phyloP scores from a whole-genome alignment of 1,140 invertebrate genomes.

The Lasioglossum albipes region DNA sequence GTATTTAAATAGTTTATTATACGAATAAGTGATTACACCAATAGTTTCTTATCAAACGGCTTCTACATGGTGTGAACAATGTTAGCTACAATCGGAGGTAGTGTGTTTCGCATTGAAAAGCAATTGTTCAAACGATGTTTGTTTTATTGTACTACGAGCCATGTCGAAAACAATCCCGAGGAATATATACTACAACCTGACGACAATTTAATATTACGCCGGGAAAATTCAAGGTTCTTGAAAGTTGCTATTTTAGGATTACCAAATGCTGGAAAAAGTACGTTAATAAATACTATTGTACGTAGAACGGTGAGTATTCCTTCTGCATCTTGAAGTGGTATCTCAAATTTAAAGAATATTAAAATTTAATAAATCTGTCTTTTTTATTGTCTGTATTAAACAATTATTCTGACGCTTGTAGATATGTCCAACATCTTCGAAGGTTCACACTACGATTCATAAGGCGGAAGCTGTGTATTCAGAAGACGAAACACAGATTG shows the following conservation, averaged over 20 bases:
- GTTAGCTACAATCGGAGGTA: slow-evolving; percentile 19
- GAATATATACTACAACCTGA: background rate
- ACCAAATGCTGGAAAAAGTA: slow-evolving; percentile 97
- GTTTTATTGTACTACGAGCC: background rate
- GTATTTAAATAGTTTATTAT: too few species aligned
- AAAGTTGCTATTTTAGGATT: slow-evolving; percentile 93
- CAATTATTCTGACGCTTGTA: slow-evolving; percentile 68
- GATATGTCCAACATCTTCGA: slow-evolving; percentile 92
- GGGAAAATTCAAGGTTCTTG: slow-evolving; percentile 78
- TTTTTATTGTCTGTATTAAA: background rate
- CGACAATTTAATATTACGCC: slow-evolving; percentile 4
- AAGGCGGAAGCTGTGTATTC: slow-evolving; percentile 87
- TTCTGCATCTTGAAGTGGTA: background rate
- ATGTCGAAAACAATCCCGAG: background rate
- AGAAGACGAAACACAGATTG: slow-evolving; percentile 88
- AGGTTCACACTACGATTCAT: slow-evolving; percentile 93
- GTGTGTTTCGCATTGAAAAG: background rate
- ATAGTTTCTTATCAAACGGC: background rate
- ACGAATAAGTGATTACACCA: background rate
- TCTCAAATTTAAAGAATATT: too few species aligned
- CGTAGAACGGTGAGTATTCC: slow-evolving; percentile 85
- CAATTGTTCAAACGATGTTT: slow-evolving; percentile 17
- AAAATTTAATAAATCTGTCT: background rate
- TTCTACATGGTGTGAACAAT: slow-evolving; percentile 4
- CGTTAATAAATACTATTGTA: slow-evolving; percentile 92